Conservation (phyloP, 2,888 invertebrate species). For the Acrocera orbiculus region DNA sequence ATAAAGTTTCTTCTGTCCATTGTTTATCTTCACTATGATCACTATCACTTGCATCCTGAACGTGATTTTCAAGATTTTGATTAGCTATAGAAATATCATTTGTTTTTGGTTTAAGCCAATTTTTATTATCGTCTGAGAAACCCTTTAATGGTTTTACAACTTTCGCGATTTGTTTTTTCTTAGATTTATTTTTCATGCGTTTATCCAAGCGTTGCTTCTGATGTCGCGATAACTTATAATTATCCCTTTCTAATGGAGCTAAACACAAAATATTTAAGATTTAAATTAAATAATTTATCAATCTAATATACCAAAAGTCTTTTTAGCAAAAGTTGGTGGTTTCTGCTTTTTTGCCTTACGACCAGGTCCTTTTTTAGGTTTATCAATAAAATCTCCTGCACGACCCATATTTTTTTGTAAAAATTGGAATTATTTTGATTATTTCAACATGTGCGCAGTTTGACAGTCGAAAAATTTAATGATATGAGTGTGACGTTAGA, state of each 20-base stretch:
- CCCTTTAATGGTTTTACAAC: slow-evolving; percentile 25
- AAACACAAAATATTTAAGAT: too few relatives aligned
- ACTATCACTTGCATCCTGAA: slow-evolving; percentile 17
- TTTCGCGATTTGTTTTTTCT: slow-evolving; percentile 8
- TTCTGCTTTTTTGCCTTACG: slow-evolving; percentile 74
- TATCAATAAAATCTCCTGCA: slow-evolving; percentile 63
- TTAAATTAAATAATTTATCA: too few relatives aligned
- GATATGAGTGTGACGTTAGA: too few relatives aligned
- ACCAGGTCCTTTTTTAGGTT: slow-evolving; percentile 66
- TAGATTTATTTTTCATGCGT: slow-evolving; percentile 36
- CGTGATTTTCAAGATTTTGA: slow-evolving; percentile 19
- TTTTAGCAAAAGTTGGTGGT: slow-evolving; percentile 41
- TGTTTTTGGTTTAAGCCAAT: slow-evolving; percentile 49
- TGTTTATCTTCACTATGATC: slow-evolving; percentile 18
- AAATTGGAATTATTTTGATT: too few relatives aligned
- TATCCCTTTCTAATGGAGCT: slow-evolving; percentile 32
- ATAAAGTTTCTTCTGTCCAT: slow-evolving; percentile 16
- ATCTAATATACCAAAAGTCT: slow-evolving; percentile 21
- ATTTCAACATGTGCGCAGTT: too few relatives aligned
- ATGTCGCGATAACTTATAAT: slow-evolving; percentile 47
- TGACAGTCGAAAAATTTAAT: too few relatives aligned
- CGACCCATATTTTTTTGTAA: slow-evolving; percentile 73
- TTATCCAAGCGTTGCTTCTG: slow-evolving; percentile 51
- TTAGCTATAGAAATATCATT: slow-evolving; percentile 17
- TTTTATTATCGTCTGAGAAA: slow-evolving; percentile 52